These are phyloP conservation scores for Chelonia mydas DNA, from an alignment of 2,797 vertebrate genomes.

Conservation along the genomic window DNA sequence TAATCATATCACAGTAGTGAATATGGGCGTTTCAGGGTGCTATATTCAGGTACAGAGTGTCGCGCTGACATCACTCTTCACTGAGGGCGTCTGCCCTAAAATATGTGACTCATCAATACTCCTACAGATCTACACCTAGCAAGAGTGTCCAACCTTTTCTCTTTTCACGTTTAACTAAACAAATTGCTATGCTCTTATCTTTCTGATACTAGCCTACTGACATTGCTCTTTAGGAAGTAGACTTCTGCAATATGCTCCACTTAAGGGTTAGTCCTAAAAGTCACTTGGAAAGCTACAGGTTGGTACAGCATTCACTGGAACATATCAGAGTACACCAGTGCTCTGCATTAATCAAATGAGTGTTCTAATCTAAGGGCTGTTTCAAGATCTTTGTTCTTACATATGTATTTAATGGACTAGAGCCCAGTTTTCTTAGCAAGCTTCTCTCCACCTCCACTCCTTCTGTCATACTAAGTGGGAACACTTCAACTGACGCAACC, in stretches of 20 bases:
- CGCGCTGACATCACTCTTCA: not conserved
- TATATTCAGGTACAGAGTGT: too few relatives aligned
- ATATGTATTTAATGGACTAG: rapidly evolving
- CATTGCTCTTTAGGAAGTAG: not conserved
- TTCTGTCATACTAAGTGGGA: not conserved
- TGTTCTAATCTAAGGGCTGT: not conserved
- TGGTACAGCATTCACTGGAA: not conserved
- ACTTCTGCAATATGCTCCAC: not conserved
- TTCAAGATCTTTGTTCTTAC: not conserved
- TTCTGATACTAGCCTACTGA: not conserved
- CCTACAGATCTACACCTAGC: not conserved
- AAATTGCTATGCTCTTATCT: not conserved
- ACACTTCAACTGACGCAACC: not conserved
- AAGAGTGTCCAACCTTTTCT: not conserved
- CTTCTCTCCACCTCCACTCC: not conserved
- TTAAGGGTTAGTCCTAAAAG: not conserved
- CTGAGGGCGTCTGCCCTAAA: not conserved
- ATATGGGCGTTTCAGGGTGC: too few relatives aligned
- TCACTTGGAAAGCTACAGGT: not conserved
- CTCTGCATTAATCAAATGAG: not conserved
- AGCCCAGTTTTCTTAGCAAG: not conserved
- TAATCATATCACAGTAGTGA: too few relatives aligned
- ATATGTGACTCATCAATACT: not conserved
- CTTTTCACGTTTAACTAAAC: not conserved
- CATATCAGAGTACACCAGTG: not conserved